Base-by-base conservation (phyloP, 2,113 vertebrate genomes). In the Vidua chalybeata region DNA sequence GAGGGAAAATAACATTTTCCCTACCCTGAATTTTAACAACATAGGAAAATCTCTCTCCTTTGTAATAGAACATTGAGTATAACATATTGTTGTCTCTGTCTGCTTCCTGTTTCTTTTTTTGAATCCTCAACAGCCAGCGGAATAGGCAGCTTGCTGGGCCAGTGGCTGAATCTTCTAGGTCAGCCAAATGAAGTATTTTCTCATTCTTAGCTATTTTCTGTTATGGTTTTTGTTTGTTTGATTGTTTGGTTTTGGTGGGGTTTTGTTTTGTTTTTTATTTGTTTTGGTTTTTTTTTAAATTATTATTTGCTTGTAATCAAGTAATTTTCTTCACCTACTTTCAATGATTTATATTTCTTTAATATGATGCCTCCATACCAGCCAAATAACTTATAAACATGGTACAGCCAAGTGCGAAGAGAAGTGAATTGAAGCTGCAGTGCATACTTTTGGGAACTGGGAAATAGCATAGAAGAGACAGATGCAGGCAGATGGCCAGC, bases 401-500 rank as follows among this genome's bases (percentile, higher is more conserved):
- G 3, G 37, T 37, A 84, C 9, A 67, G 64, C 48, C 55, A 94
- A 59, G 62, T 84, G 63, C 15, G 3, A 94, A 92, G 80, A 78
- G 39, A 92, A 95, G 69, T 48, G 81, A 93, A 94, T 77, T 89
- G 80, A 80, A 96, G 52, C 92, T 88, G 68, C 45, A 87, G 75
- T 12, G 5, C 19, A 6, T 56, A 48, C 86, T 92, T 94, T 48
- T 89, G 92, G 95, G 94, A 95, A 52, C 51, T 54, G 48, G 86
- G 66, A 80, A 88, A 96, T 80, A 84, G 81, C 91, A 92, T 23
- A 92, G 90, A 91, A 85, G 33, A 96, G 91, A 77, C 52, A 94
- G 80, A 89, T 79, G 84, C 56, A 90, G 95, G 94, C 96, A 95
- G 90, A 89, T 93, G 83, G 92, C 95, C 94, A 95, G 86, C 31